Evolutionary conservation across 23 tunicate species (phyloP).

Genomic region (Ciona savignyi): DNA sequence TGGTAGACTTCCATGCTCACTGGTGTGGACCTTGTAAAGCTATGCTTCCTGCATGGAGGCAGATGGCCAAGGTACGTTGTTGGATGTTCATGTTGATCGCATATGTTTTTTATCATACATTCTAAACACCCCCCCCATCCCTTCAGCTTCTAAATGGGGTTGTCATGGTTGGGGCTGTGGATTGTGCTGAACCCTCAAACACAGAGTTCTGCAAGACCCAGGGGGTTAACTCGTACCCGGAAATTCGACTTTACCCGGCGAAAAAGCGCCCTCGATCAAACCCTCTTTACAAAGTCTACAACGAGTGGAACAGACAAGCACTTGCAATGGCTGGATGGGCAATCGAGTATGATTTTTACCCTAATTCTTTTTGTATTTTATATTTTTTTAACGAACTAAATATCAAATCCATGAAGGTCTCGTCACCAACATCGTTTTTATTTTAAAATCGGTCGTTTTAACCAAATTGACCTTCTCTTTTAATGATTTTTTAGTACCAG

Average conservation of each 20-base stretch:
- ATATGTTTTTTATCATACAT: neutral
- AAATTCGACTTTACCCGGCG: constrained; percentile 71
- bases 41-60: constrained; percentile 71
- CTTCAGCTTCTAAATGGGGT: constrained; percentile 56
- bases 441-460: too few species aligned
- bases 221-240: constrained; percentile 62
- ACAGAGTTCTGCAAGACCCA: constrained; percentile 48
- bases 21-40: constrained; percentile 90
- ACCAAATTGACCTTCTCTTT: too few species aligned
- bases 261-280: constrained; percentile 43
- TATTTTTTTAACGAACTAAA: too few species aligned
- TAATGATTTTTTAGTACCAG: too few species aligned
- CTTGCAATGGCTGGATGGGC: constrained; percentile 62
- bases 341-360: constrained; percentile 72
- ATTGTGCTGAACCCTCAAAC: constrained; percentile 61
- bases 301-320: constrained; percentile 70
- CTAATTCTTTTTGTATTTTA: too few species aligned
- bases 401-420: too few species aligned
- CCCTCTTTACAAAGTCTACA: too few species aligned
- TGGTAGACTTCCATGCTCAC: constrained; percentile 87
- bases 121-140: too few species aligned
- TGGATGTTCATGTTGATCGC: too few species aligned
- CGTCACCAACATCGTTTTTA: too few species aligned
- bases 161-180: constrained; percentile 71
- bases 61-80: constrained; percentile 85